Evolutionary conservation across 2,113 vertebrate species (phyloP), one percentile per base, ranked within the genome.

Genomic region (Cochlearius cochlearius): DNA sequence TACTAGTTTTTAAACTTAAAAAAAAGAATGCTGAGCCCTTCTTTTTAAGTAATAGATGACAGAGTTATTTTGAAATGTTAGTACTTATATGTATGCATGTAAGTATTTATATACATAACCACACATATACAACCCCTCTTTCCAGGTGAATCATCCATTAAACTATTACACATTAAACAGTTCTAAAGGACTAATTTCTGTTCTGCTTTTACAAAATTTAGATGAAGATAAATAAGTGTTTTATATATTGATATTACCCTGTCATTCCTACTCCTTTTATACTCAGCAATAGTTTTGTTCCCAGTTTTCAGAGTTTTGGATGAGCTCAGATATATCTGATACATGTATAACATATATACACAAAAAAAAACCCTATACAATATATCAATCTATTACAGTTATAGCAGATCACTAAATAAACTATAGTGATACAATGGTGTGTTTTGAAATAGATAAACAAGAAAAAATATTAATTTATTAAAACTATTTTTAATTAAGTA

Each of bases 291-390:
- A 55, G 2, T 17, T 86, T 53, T 69, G n/a, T 88, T 83, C 21
- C 5, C 21, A 67, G 5, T 75, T 79, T 92, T 55, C n/a, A 38
- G 19, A 53, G 30, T 75, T 79, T 72, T 41, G 15, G 15, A 59
- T 1, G 1, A 88, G 15, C 7, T 67, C 15, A 63, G 10, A 7
- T 36, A 7, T 29, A 58, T 58, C 9, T 64, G 11, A 23, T 29
- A 20, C 2, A 8, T 8, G 3, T 29, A 49, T 43, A 43, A 43
- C 41, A 43, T 22, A 53, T 3, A 9, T 5, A 43, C 17, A 59
- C 5, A 77, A 5, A 23, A 0, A 77, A 6, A 17, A 0, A 0
- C 1, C 6, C 14, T 32, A 6, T 34, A 12, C 2, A 36, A 26
- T 43, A 20, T 58, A 47, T 60, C 26, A 59, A 59, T 16, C 16